Conservation (phyloP, 2,113 vertebrate species). For the Lepus europaeus region DNA sequence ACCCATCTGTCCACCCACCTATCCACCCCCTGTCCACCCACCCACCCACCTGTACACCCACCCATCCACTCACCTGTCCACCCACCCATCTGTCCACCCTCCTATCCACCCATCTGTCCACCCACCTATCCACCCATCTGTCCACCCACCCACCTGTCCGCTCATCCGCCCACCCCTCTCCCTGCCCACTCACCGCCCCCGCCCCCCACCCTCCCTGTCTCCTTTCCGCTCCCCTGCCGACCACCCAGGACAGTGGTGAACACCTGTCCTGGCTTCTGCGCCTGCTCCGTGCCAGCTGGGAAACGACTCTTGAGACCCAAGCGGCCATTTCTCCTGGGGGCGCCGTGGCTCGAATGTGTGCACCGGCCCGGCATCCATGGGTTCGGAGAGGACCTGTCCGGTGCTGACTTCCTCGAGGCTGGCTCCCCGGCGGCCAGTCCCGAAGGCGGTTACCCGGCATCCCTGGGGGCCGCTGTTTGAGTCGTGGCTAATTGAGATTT, state of each 20-base stretch:
- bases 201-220: not conserved
- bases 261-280: not conserved
- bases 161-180: too few relatives aligned
- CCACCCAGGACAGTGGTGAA: not conserved
- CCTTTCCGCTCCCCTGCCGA: not conserved
- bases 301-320: not conserved
- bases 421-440: not conserved
- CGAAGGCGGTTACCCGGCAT: too few relatives aligned
- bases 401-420: not conserved
- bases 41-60: too few relatives aligned
- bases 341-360: fast-evolving
- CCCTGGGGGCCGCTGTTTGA: fast-evolving
- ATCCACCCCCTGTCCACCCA: not conserved
- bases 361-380: fast-evolving
- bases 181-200: too few relatives aligned
- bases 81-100: too few relatives aligned
- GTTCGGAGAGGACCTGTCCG: too few relatives aligned
- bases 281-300: not conserved
- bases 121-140: not conserved
- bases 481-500: not conserved
- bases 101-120: too few relatives aligned
- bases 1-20: too few relatives aligned
- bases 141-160: not conserved
- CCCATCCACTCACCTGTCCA: not conserved
- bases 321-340: too few relatives aligned